Percentiles rank a stretch among this genome's conserved stretches.
Evolutionary conservation across 1,140 invertebrate species (phyloP).

Genomic region (Lanistes nyassanus): DNA sequence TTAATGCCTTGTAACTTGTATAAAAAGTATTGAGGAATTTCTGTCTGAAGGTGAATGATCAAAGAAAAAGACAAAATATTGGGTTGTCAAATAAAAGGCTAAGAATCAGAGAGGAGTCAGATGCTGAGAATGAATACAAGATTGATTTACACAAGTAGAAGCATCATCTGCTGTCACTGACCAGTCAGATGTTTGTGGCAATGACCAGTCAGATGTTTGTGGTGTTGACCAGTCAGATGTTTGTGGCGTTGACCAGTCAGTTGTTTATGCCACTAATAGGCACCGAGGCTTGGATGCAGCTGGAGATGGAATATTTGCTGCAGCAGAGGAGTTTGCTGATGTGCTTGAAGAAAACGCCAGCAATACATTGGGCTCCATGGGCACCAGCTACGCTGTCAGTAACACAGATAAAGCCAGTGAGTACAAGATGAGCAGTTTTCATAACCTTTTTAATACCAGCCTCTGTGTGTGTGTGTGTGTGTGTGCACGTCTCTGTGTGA

Average conservation of each 20-base stretch:
- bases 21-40: no score
- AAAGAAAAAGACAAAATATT: no score
- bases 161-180: not conserved
- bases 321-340: conserved; percentile 62
- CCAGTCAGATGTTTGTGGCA: conserved; percentile 7
- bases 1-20: no score
- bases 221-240: conserved; percentile 6
- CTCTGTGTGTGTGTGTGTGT: not conserved
- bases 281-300: conserved; percentile 16
- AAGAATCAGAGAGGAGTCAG: no score
- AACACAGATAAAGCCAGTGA: conserved; percentile 60
- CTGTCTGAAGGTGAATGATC: no score
- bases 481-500: no score
- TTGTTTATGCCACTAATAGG: no score
- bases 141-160: no score
- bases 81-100: no score
- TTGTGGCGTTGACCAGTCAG: no score
- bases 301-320: conserved; percentile 45
- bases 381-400: conserved; percentile 45
- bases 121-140: no score
- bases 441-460: no score
- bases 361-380: conserved; percentile 43
- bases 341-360: conserved; percentile 59
- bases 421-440: not conserved
- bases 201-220: conserved; percentile 12